Evolutionary conservation across 92 coral and sea anemone genomes (phyloP).

Genomic region (Phymanthus crucifer): DNA sequence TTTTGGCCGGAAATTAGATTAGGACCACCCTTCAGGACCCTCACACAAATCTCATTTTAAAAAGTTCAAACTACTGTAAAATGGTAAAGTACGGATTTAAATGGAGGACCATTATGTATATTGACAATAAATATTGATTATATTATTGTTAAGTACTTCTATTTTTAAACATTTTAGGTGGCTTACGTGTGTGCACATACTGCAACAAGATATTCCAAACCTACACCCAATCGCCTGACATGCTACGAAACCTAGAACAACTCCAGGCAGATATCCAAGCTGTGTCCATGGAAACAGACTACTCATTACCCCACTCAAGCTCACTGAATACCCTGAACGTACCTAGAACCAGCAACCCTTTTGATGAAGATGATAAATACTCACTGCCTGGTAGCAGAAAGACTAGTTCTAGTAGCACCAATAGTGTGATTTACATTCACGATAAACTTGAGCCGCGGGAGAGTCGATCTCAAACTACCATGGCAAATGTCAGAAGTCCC

Average conservation of each 20-base stretch:
- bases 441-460: slow-evolving; percentile 67
- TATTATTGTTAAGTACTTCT: background rate
- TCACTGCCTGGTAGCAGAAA: slow-evolving; percentile 29
- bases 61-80: too few relatives aligned
- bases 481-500: slow-evolving; percentile 54
- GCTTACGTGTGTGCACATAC: slow-evolving; percentile 87
- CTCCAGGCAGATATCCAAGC: slow-evolving; percentile 80
- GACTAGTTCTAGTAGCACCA: slow-evolving; percentile 39
- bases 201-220: slow-evolving; percentile 84
- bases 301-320: slow-evolving; percentile 34
- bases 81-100: too few relatives aligned
- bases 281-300: slow-evolving; percentile 60
- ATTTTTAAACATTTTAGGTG: slow-evolving; percentile 59
- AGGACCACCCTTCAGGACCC: too few relatives aligned
- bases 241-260: slow-evolving; percentile 73
- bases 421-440: slow-evolving; percentile 44
- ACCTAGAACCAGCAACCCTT: slow-evolving; percentile 60
- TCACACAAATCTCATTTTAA: too few relatives aligned
- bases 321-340: slow-evolving; percentile 28
- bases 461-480: slow-evolving; percentile 33
- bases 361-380: slow-evolving; percentile 80
- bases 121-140: too few relatives aligned
- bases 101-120: too few relatives aligned
- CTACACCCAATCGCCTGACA: slow-evolving; percentile 82
- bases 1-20: too few relatives aligned